Evolutionary conservation across 1,140 invertebrate species (phyloP), one percentile per base, ranked within the genome.

Genomic region (Conus ventricosus): DNA sequence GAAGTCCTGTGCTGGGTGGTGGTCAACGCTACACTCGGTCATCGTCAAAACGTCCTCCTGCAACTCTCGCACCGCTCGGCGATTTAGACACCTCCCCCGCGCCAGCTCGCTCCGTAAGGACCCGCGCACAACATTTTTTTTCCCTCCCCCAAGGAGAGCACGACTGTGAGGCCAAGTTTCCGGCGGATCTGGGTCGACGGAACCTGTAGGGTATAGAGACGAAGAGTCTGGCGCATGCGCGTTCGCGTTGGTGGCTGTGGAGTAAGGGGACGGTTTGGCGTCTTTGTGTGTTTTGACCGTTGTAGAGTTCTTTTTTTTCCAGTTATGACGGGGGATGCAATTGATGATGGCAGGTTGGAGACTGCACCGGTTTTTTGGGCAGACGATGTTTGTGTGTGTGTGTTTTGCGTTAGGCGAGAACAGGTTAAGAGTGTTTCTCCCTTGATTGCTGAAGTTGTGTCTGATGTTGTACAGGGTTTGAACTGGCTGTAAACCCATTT

Each of bases 1-100:
- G 85, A 87, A 25, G 57, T 87, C 53, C 85, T 87, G 51, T 87
- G 85, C 85, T 87, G 85, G 85, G 53, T 87, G 3, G 85, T 87
- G 23, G 75, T 87, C 17, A 54, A 80, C 53, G 71, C 76, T n/a
- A 54, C 20, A 87, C 85, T 6, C 63, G 51, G 85, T 87, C 53
- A 87, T 87, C 54, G 51, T 87, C 13, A 87, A 80, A 54, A 87
- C 85, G 0, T 87, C 85, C 75, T 55, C 71, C 71, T 87, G 85
- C 75, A 87, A 87, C 51, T 87, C 85, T 4, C 85, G 25, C 0
- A 87, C 85, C 3, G 85, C 85, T 7, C 71, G 54, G 75, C 85
- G 17, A 71, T 87, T 15, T 87, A 0, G 54, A 27, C 75, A 57
- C 51, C 53, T 53, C 67, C 2, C 71, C 85, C 17, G 51, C 67